Evolutionary conservation across 1,140 invertebrate species (phyloP), one percentile per base, ranked within the genome.

Genomic region (Dryas iulia): DNA sequence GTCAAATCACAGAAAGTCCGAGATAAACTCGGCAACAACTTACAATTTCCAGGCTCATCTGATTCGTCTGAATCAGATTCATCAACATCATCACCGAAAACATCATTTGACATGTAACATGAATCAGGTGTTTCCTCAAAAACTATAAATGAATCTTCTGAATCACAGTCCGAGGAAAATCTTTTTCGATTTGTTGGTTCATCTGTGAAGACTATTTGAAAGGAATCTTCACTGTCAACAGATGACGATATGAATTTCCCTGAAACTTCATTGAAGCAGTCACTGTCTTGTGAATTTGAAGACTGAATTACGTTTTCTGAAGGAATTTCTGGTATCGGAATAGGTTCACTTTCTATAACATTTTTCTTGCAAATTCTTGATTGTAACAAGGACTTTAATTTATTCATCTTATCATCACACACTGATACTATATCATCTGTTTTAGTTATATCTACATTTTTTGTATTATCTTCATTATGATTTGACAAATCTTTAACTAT

Each of bases 121-220:
- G 78, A 86, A 60, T 91, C 85, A 0, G 85, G 84, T 24, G 80
- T 80, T 10, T 89, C 89, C 23, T 91, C 89, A 28, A 91, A 91
- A 3, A 91, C 79, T 11, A 91, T 91, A 60, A 89, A 89, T 0
- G 87, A 91, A 57, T 91, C 89, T 58, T 91, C 89, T 0, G 89
- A 91, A 0, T 91, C 87, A 69, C 89, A 91, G 12, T 91, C 89
- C 0, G 89, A 91, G 59, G 78, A 62, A 56, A 73, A 74, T 5
- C 79, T 56, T 8, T 33, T 65, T 63, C 78, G 71, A 21, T 66
- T 59, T 33, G 66, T 58, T 0, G 81, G 79, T 47, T 71, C 72
- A 18, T 91, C 89, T 0, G 74, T 74, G 64, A 91, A 89, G 0
- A 91, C 89, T 18, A 91, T 89, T 83, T 91, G 89, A 64, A 87